phyloP scores from a whole-genome alignment of 2,113 vertebrate species.

The Synchiropus splendidus region DNA sequence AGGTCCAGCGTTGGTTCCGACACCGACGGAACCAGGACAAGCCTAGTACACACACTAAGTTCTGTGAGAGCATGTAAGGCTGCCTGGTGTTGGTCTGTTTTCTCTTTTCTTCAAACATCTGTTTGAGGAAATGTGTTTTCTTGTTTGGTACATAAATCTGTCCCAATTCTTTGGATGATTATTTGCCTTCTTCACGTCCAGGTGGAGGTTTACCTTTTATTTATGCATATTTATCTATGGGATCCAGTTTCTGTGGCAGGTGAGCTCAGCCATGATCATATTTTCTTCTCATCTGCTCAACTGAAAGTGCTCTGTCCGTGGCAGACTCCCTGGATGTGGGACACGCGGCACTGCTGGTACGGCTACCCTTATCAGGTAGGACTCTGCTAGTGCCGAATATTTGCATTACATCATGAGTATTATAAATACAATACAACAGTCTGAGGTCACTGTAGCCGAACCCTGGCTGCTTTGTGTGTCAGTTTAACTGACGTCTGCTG shows the following conservation, averaged over 20 bases:
- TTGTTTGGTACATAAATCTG: background rate
- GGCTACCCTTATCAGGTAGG: conserved; percentile 91
- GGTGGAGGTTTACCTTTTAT: conserved; percentile 98
- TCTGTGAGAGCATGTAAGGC: conserved; percentile 98
- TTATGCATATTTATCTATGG: conserved; percentile 88
- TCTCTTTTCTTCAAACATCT: background rate
- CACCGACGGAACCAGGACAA: conserved; percentile 95
- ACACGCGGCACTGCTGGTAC: conserved; percentile 92
- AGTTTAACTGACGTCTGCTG: too few relatives aligned
- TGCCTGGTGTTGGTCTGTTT: background rate
- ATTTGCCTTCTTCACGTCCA: conserved; percentile 41
- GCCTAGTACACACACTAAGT: conserved; percentile 86
- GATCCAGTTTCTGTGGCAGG: conserved; percentile 86
- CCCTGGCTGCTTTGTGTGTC: too few relatives aligned
- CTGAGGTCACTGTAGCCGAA: too few relatives aligned
- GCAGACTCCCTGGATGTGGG: conserved; percentile 91
- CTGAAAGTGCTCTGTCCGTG: too few relatives aligned
- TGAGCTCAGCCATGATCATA: conserved; percentile 54
- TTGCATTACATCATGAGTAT: too few relatives aligned
- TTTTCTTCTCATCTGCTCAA: too few relatives aligned
- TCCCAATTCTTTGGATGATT: conserved; percentile 1
- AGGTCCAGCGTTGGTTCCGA: conserved; percentile 94
- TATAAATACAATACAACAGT: too few relatives aligned
- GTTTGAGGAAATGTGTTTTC: background rate
- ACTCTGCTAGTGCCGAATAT: too few relatives aligned